phyloP scores from a whole-genome alignment of 2,797 vertebrate species.

The Aldrovandia affinis region DNA sequence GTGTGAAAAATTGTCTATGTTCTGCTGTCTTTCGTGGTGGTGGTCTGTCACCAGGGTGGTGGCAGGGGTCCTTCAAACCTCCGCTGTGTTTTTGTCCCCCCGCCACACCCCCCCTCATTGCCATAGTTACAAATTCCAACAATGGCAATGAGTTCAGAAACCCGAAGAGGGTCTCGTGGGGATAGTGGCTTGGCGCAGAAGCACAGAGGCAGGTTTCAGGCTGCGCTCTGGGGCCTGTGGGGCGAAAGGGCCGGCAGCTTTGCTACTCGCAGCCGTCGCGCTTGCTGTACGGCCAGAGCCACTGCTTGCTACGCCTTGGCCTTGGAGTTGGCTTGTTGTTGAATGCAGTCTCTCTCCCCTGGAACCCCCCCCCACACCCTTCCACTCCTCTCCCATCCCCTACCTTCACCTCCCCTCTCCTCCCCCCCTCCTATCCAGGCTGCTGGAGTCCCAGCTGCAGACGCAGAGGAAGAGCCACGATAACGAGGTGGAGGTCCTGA shows the following conservation, averaged over 20 bases:
- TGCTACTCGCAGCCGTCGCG: conserved; percentile 48
- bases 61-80: background rate
- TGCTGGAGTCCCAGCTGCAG: conserved; percentile 88
- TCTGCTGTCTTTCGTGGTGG: background rate
- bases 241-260: conserved; percentile 16
- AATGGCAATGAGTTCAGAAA: background rate
- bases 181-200: conserved; percentile 34
- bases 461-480: conserved; percentile 78
- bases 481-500: conserved; percentile 76
- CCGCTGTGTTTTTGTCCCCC: conserved; percentile 12
- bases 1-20: background rate
- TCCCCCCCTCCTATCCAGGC: conserved; percentile 60
- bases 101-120: background rate
- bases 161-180: background rate
- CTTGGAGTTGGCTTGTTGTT: background rate
- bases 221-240: conserved; percentile 22
- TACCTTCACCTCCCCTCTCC: background rate
- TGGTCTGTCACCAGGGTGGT: background rate
- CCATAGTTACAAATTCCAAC: background rate
- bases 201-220: conserved; percentile 55
- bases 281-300: conserved; percentile 33
- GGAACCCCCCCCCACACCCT: background rate
- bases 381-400: background rate
- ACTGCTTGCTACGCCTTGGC: background rate
- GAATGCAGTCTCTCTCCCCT: background rate